Base-by-base conservation (phyloP, 2,113 vertebrate species). In the Bothrops jararaca region DNA sequence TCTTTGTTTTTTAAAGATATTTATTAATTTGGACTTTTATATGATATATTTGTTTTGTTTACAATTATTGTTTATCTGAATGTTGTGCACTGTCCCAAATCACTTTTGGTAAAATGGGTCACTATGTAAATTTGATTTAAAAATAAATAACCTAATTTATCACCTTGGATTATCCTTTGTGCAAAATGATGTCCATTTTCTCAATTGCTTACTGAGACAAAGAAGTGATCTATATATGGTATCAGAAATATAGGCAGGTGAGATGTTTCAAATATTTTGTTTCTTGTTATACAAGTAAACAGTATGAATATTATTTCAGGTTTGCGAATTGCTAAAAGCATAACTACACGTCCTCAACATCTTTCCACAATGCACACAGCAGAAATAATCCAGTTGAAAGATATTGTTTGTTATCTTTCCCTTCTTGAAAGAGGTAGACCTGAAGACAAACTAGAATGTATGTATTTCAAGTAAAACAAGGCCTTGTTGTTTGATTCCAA, bases 381-480 rank as follows among this genome's bases (percentile, higher is more conserved):
- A 57, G 98, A 98, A 6, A 95, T 96, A 4, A 99, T 99, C 95
- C 98, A 99, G 90, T 97, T 99, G 91, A 99, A 99, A 93, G 99
- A 99, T 95, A 99, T 99, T 7, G 98, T 99, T 93, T 99, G 98
- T 92, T 99, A 99, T 97, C 98, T 99, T 89, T 99, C 99, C 10
- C 95, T 99, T 92, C 97, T 99, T 91, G 99, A 99, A 96, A 98
- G 99, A 92, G 98, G 98, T 95, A 98, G 98, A 88, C 99, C 99
- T 0, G 99, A 99, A 96, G 99, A 99, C 96, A 99, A 99, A 92
- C 97, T 99, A 0, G 99, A 99, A 94, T 99, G 99, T 99, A 98
- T 93, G 98, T 93, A 89, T 12, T 48, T 91, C 90, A 10, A 29
- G 13, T 6, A 18, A 74, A 50, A n/a, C 54, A 86, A 90, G 22